phyloP scores from a whole-genome alignment of 2,113 vertebrate genomes.

The Leucoraja erinaceus region DNA sequence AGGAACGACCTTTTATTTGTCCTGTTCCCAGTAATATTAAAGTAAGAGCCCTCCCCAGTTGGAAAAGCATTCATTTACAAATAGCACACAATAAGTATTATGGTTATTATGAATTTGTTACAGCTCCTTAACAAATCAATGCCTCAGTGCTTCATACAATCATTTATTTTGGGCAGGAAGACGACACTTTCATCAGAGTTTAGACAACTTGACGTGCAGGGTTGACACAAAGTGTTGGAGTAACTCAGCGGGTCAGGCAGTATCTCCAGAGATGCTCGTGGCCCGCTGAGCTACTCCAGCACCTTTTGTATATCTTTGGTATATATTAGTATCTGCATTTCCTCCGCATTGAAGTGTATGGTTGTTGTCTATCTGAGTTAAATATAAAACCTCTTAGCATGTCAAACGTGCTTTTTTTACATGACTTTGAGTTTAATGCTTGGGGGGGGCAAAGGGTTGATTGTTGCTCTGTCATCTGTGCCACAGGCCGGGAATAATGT shows the following conservation, averaged over 20 bases:
- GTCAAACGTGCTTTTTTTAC: background rate
- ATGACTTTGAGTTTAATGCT: background rate
- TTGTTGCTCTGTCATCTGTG: background rate
- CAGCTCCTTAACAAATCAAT: background rate
- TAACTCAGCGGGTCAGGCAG: too few species aligned
- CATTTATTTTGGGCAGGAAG: too few species aligned
- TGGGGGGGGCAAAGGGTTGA: background rate
- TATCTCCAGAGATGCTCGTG: too few species aligned
- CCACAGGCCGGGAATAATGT: background rate
- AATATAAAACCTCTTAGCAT: background rate
- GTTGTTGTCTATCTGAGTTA: background rate
- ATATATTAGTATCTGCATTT: too few species aligned
- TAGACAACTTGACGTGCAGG: background rate
- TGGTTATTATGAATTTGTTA: background rate
- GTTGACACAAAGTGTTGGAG: too few species aligned
- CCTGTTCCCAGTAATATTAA: background rate
- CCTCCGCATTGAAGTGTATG: background rate
- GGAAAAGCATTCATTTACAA: background rate
- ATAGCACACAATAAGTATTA: background rate
- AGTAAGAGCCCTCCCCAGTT: background rate
- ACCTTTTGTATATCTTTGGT: too few species aligned
- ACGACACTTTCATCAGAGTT: too few species aligned
- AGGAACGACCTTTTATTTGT: too few species aligned
- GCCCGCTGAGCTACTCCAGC: too few species aligned
- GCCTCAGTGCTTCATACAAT: background rate